Evolutionary conservation across 2,888 invertebrate genomes (phyloP).

Genomic region (Scotopteryx bipunctaria): DNA sequence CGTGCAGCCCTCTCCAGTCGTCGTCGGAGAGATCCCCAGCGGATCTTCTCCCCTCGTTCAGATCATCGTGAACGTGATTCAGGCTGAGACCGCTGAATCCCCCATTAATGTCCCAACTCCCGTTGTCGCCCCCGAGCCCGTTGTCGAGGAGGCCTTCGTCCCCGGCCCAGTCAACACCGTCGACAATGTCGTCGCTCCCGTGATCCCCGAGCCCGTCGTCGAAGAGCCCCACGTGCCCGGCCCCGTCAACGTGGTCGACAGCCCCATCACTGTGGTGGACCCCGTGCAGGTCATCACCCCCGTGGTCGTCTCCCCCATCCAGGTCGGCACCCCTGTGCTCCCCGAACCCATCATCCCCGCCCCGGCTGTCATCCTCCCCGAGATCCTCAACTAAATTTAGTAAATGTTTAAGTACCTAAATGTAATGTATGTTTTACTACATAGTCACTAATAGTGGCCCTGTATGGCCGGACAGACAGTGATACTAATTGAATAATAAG

Average conservation of each 20-base stretch:
- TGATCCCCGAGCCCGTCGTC: conserved; percentile 32
- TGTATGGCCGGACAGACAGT: no score
- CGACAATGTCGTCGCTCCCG: conserved; percentile 23
- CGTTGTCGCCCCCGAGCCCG: conserved; percentile 22
- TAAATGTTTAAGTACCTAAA: no score
- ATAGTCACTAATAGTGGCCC: no score
- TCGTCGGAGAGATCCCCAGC: conserved; percentile 29
- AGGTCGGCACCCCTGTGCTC: conserved; percentile 29
- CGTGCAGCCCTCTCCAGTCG: conserved; percentile 32
- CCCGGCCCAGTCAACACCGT: conserved; percentile 25
- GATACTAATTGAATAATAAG: no score
- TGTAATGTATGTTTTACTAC: no score
- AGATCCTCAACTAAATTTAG: conserved; percentile 24
- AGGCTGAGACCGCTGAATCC: conserved; percentile 21
- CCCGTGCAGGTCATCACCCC: conserved; percentile 35
- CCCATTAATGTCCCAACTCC: conserved; percentile 19
- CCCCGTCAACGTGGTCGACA: conserved; percentile 27
- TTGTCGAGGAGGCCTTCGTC: conserved; percentile 16
- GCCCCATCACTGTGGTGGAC: conserved; percentile 30
- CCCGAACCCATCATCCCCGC: conserved; percentile 19
- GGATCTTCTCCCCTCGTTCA: conserved; percentile 42
- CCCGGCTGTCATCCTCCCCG: conserved; percentile 26
- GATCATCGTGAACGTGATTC: conserved; percentile 47
- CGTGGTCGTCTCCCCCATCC: conserved; percentile 7
- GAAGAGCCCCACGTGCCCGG: conserved; percentile 25